These are phyloP conservation scores for Harlomillsia oculata DNA, from an alignment of 1,140 invertebrate species.

Conservation along the genomic window DNA sequence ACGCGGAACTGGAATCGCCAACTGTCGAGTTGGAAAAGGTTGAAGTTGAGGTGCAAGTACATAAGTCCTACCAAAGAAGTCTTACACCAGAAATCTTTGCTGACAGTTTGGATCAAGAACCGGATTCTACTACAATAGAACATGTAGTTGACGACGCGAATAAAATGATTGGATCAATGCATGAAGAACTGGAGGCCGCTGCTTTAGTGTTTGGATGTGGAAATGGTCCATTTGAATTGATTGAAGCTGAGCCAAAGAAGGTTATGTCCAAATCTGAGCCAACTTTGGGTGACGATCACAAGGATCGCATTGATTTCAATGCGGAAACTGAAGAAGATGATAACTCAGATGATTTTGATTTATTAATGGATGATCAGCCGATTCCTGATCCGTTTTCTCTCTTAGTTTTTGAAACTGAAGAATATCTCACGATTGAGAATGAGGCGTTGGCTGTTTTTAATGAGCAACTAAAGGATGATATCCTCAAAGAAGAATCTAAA, in stretches of 20 bases:
- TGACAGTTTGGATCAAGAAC: neutral
- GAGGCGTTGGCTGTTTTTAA: conserved; percentile 29
- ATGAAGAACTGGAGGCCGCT: conserved; percentile 14
- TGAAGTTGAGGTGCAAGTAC: conserved; percentile 18
- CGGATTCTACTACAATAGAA: conserved; percentile 1
- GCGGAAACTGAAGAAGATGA: neutral
- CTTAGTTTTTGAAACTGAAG: conserved; percentile 28
- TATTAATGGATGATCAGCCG: neutral
- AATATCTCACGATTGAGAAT: conserved; percentile 31
- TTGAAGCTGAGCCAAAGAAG: neutral
- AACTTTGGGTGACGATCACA: neutral
- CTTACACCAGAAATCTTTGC: neutral
- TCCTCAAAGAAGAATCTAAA: conserved; percentile 25
- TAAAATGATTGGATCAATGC: conserved; percentile 25
- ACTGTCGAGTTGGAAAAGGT: conserved; percentile 9
- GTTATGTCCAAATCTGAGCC: conserved; percentile 10
- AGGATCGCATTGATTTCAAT: neutral
- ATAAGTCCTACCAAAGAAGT: neutral
- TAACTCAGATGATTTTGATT: conserved; percentile 10
- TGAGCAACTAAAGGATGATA: conserved; percentile 26
- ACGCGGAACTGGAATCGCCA: neutral
- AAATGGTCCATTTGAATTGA: neutral
- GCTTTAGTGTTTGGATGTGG: conserved; percentile 1
- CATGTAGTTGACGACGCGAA: conserved; percentile 12
- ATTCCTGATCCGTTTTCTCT: conserved; percentile 25